phyloP scores from a whole-genome alignment of 30 jellyfish, hydroid and myxozoan genomes.

The Pelagia noctiluca region DNA sequence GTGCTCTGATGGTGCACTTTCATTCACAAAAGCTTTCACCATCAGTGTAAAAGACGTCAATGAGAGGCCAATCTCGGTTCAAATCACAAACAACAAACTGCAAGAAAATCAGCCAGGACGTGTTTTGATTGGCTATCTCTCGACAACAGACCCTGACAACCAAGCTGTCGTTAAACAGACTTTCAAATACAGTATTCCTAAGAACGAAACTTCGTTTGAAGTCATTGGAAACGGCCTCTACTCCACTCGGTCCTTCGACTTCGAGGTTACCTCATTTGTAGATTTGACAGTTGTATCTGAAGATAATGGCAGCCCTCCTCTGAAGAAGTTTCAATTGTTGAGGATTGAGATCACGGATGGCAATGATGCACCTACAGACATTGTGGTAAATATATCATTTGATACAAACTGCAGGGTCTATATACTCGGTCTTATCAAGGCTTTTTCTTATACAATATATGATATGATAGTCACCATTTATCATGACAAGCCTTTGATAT shows the following conservation, averaged over 20 bases:
- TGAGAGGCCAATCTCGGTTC: constrained; percentile 77
- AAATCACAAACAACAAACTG: constrained; percentile 41
- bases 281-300: constrained; percentile 42
- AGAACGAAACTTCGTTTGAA: constrained; percentile 60
- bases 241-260: constrained; percentile 42
- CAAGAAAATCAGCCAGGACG: constrained; percentile 59
- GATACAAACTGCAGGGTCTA: too few relatives aligned
- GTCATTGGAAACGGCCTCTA: constrained; percentile 22
- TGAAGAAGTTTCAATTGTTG: constrained; percentile 44
- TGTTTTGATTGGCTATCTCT: constrained; percentile 47
- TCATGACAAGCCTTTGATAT: too few relatives aligned
- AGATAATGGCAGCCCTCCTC: constrained; percentile 82
- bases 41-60: constrained; percentile 77
- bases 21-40: constrained; percentile 29
- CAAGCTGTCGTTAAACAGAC: constrained; percentile 36
- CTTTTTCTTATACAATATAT: too few relatives aligned
- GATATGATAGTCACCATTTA: too few relatives aligned
- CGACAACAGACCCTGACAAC: constrained; percentile 85
- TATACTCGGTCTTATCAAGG: too few relatives aligned
- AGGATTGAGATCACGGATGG: constrained; percentile 66
- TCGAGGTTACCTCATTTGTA: constrained; percentile 38
- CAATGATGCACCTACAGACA: constrained; percentile 89
- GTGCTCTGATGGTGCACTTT: constrained; percentile 78
- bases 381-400: constrained; percentile 84
- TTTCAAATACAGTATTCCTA: constrained; percentile 64